Percentiles rank a stretch among this genome's conserved stretches.
Conservation (phyloP, 2,797 vertebrate species). For the Gastrophryne carolinensis region DNA sequence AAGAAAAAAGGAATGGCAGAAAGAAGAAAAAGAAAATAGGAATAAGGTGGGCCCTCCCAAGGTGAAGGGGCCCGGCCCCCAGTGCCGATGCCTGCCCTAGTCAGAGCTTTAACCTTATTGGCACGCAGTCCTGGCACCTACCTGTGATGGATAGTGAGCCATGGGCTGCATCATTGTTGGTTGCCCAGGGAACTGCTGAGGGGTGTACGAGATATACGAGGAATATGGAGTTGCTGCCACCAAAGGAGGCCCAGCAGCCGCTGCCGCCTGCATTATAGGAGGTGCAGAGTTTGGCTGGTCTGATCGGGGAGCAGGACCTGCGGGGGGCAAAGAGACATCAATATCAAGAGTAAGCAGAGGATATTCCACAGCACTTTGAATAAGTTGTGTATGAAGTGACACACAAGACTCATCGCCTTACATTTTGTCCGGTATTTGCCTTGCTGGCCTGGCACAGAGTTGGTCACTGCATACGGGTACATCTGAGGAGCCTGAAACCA, state of each 20-base stretch:
- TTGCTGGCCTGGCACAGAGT: slow-evolving; percentile 77
- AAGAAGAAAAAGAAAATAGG: too few relatives aligned
- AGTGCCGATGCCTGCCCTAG: too few relatives aligned
- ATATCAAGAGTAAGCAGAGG: not conserved
- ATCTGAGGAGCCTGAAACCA: slow-evolving; percentile 76
- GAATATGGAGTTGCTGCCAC: slow-evolving; percentile 86
- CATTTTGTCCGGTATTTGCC: slow-evolving; percentile 88
- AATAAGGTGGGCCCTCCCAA: too few relatives aligned
- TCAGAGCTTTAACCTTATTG: too few relatives aligned
- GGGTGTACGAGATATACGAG: slow-evolving; percentile 85
- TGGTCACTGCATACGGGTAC: slow-evolving; percentile 85
- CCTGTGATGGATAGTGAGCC: slow-evolving; percentile 85
- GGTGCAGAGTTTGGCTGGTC: slow-evolving; percentile 78
- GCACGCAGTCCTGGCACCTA: too few relatives aligned
- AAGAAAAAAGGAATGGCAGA: too few relatives aligned
- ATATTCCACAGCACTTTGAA: not conserved
- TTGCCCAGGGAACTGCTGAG: slow-evolving; percentile 70
- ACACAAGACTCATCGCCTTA: not conserved
- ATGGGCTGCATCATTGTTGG: slow-evolving; percentile 86
- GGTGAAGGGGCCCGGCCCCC: too few relatives aligned
- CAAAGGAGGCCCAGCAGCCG: slow-evolving; percentile 80
- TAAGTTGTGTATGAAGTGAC: not conserved
- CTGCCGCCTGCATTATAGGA: slow-evolving; percentile 81
- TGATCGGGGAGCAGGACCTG: slow-evolving; percentile 77
- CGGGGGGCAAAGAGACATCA: not conserved